Evolutionary conservation across 2,797 vertebrate genomes (phyloP).

Genomic region (Tiaroga cobitis): DNA sequence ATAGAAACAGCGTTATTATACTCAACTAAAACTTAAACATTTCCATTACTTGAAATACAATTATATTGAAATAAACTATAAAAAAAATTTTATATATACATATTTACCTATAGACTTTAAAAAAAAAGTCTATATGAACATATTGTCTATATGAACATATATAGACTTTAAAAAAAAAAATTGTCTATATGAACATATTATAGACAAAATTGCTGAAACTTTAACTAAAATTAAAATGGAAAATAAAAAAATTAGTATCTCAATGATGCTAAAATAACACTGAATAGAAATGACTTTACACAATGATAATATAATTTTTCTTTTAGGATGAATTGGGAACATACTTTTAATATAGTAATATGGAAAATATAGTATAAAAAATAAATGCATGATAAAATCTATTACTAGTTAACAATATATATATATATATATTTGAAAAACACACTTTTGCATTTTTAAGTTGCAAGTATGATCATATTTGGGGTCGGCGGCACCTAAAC

Average conservation of each 20-base stretch:
- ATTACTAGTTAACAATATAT: not conserved
- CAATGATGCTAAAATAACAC: not conserved
- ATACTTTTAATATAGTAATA: not conserved
- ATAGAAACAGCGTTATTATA: not conserved
- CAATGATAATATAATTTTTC: too few relatives aligned
- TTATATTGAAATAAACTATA: not conserved
- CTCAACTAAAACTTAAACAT: not conserved
- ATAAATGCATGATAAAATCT: not conserved
- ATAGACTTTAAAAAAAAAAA: too few relatives aligned
- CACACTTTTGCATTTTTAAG: not conserved
- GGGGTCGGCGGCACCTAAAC: too few relatives aligned
- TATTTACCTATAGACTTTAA: too few relatives aligned
- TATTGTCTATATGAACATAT: too few relatives aligned
- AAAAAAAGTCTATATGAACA: too few relatives aligned
- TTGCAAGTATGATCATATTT: not conserved
- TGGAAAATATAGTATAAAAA: not conserved
- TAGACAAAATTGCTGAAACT: not conserved
- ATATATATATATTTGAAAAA: not conserved
- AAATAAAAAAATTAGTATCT: not conserved
- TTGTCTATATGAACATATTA: too few relatives aligned
- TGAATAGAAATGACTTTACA: not conserved
- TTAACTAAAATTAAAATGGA: too few relatives aligned
- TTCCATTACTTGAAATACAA: not conserved
- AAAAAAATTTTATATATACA: too few relatives aligned
- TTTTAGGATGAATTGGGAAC: too few relatives aligned